Conservation (phyloP, 2,888 invertebrate genomes). For the Calameuta idolon region DNA sequence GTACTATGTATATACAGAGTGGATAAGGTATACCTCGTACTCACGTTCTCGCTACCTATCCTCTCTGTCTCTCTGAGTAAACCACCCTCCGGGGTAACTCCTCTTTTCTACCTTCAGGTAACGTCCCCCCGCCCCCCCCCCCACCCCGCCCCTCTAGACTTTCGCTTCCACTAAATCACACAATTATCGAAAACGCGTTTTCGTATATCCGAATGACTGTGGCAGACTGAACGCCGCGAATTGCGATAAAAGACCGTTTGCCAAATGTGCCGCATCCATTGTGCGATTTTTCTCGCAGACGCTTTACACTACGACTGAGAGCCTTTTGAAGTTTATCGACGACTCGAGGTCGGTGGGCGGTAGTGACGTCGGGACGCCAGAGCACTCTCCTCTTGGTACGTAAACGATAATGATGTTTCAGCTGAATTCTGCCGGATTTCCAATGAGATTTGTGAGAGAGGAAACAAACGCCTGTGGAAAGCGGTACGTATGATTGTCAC, state of each 20-base stretch:
- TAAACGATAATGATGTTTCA: neutral
- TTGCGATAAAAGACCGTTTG: neutral
- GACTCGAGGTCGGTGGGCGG: neutral
- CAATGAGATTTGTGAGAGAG: neutral
- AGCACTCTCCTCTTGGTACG: neutral
- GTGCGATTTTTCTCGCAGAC: neutral
- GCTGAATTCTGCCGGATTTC: neutral
- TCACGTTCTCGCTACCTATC: slow-evolving; percentile 14
- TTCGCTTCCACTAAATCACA: slow-evolving; percentile 59
- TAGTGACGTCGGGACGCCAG: neutral
- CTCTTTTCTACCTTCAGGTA: neutral
- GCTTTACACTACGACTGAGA: slow-evolving; percentile 1
- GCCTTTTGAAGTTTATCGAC: neutral
- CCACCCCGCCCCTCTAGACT: slow-evolving; percentile 21
- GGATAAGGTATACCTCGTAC: neutral
- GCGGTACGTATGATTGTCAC: neutral
- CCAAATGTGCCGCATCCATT: neutral
- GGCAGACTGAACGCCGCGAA: neutral
- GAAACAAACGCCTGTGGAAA: neutral
- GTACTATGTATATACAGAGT: too few relatives aligned
- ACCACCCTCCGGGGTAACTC: slow-evolving; percentile 7
- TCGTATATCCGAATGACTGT: slow-evolving; percentile 32
- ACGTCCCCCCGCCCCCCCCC: too few relatives aligned
- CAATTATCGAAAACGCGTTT: slow-evolving; percentile 64
- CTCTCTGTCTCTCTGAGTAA: neutral